A percentile compares a stretch with the other conserved stretches of the same genome.
These are phyloP conservation scores for Xyliphius kryptos DNA, from an alignment of 2,113 vertebrate species.

Conservation along the genomic window DNA sequence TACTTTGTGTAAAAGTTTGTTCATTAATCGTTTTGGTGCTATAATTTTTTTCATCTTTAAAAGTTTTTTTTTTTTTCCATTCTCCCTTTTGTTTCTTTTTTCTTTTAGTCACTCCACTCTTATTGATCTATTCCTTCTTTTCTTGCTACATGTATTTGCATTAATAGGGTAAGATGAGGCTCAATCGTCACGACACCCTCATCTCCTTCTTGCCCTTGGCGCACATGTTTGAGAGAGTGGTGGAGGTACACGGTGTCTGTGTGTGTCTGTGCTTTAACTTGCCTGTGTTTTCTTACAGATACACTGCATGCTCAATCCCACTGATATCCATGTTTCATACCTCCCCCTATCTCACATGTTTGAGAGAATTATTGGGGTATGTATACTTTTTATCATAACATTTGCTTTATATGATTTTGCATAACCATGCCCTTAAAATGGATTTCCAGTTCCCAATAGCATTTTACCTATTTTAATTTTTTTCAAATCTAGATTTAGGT, in stretches of 20 bases:
- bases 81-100: slow-evolving; percentile 21
- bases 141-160: slow-evolving; percentile 8
- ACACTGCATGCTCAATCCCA: slow-evolving; percentile 58
- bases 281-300: slow-evolving; percentile 63
- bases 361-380: slow-evolving; percentile 91
- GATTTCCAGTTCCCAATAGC: no score
- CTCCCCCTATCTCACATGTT: slow-evolving; percentile 97
- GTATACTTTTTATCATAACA: slow-evolving; percentile 35
- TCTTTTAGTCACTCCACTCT: background rate
- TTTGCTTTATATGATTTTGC: background rate
- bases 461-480: no score
- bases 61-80: background rate
- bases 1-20: no score
- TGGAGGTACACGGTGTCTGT: slow-evolving; percentile 74
- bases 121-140: slow-evolving; percentile 37
- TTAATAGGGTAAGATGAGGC: slow-evolving; percentile 58
- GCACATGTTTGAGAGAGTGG: slow-evolving; percentile 93
- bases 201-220: slow-evolving; percentile 96
- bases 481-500: no score
- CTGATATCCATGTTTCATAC: slow-evolving; percentile 86
- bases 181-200: slow-evolving; percentile 69
- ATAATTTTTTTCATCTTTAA: no score
- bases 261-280: slow-evolving; percentile 45
- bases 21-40: no score
- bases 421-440: no score